These are phyloP conservation scores for Asteroscopus sphinx DNA, from an alignment of 2,888 invertebrate genomes.

Conservation along the genomic window DNA sequence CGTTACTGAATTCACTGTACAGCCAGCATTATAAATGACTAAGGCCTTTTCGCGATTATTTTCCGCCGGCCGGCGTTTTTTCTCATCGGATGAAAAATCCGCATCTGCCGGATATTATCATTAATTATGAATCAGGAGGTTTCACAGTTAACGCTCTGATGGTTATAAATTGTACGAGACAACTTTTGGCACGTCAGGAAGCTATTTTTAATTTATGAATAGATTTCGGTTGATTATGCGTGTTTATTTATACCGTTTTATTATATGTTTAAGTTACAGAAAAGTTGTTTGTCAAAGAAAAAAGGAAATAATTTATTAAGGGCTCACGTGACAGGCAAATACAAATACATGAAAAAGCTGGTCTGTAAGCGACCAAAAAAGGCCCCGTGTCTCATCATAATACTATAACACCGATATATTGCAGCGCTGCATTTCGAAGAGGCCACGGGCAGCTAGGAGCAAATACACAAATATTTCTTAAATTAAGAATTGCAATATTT, in stretches of 20 bases:
- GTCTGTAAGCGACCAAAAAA: too few relatives aligned
- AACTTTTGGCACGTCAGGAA: conserved; percentile 43
- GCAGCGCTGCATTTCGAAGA: too few relatives aligned
- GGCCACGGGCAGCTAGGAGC: too few relatives aligned
- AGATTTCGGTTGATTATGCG: conserved; percentile 31
- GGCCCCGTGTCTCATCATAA: too few relatives aligned
- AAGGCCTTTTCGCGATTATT: conserved; percentile 79
- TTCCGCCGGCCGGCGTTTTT: conserved; percentile 79
- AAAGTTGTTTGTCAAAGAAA: too few relatives aligned
- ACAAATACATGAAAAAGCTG: too few relatives aligned
- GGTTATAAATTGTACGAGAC: conserved; percentile 74
- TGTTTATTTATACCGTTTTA: conserved; percentile 23
- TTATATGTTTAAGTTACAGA: too few relatives aligned
- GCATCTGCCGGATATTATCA: conserved; percentile 86
- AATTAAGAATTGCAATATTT: too few relatives aligned
- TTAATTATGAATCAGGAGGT: conserved; percentile 86
- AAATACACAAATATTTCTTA: too few relatives aligned
- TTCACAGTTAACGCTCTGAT: conserved; percentile 73
- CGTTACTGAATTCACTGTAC: conserved; percentile 48
- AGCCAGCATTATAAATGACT: conserved; percentile 79
- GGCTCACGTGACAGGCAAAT: too few relatives aligned
- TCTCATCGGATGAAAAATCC: conserved; percentile 81
- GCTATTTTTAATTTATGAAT: conserved; percentile 49
- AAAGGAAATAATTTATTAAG: too few relatives aligned
- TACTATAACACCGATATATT: too few relatives aligned